Conservation (phyloP, 2,797 vertebrate genomes). For the Cuculus canorus region DNA sequence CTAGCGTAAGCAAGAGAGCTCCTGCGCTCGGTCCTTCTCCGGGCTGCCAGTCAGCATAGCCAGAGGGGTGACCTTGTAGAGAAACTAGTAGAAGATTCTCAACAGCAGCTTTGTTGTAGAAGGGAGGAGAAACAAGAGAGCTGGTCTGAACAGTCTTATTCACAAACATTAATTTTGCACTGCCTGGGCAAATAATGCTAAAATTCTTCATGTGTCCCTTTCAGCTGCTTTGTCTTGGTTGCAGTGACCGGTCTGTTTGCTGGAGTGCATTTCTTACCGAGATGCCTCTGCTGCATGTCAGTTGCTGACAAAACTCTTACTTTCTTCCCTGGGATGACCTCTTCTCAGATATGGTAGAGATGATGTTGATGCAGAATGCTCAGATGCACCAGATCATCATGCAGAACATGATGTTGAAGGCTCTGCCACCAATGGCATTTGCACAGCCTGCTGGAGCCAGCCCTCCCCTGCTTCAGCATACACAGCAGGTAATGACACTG, state of each 20-base stretch:
- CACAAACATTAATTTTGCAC: background rate
- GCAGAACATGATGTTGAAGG: conserved; percentile 91
- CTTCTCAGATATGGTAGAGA: conserved; percentile 86
- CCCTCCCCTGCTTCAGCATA: background rate
- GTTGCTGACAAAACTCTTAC: background rate
- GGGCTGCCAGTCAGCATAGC: background rate
- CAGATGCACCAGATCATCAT: conserved; percentile 92
- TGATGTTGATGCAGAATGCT: conserved; percentile 92
- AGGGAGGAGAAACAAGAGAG: background rate
- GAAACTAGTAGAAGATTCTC: background rate
- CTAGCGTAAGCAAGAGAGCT: background rate
- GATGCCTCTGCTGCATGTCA: background rate
- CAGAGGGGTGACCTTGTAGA: background rate
- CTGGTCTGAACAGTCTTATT: background rate
- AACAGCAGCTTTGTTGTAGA: background rate
- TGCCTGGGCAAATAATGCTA: background rate
- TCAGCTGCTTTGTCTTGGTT: background rate
- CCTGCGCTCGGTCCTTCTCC: background rate
- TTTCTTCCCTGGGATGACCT: background rate
- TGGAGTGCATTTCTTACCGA: background rate
- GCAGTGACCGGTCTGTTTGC: background rate
- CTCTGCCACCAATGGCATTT: conserved; percentile 69
- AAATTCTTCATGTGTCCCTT: background rate
- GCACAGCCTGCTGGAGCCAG: background rate
- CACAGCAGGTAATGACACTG: conserved; percentile 57